Conservation (phyloP, 1,140 invertebrate genomes). For the Carcinoscorpius rotundicauda region DNA sequence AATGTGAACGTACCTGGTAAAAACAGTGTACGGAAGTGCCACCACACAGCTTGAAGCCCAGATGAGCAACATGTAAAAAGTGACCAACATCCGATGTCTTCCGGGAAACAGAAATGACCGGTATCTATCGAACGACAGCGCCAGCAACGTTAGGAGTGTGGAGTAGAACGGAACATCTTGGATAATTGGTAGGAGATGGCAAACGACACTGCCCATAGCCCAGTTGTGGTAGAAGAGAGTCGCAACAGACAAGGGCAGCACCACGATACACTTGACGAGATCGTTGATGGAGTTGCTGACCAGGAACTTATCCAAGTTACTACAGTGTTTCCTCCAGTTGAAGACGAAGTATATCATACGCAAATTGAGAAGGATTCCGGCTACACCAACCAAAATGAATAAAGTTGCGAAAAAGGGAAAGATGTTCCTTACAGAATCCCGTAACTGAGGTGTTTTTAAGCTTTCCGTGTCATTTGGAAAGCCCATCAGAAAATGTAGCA, state of each 20-base stretch:
- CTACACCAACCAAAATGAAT: conserved; percentile 43
- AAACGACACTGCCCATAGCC: conserved; percentile 59
- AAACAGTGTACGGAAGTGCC: conserved; percentile 56
- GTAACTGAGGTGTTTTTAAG: conserved; percentile 30
- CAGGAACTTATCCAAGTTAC: conserved; percentile 51
- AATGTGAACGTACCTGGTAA: conserved; percentile 53
- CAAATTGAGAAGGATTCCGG: conserved; percentile 45
- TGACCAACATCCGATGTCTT: conserved; percentile 47
- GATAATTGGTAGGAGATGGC: conserved; percentile 58
- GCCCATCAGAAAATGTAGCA: conserved; percentile 19
- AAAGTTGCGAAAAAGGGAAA: conserved; percentile 51
- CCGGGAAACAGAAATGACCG: conserved; percentile 48
- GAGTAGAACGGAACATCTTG: conserved; percentile 57
- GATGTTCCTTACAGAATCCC: conserved; percentile 31
- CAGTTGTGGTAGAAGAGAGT: conserved; percentile 57
- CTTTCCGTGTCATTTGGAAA: conserved; percentile 26
- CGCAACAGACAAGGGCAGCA: conserved; percentile 51
- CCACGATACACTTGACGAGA: conserved; percentile 49
- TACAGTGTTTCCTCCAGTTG: conserved; percentile 43
- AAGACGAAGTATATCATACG: conserved; percentile 46
- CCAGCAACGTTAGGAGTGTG: conserved; percentile 52
- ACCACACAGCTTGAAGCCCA: conserved; percentile 56
- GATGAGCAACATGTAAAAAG: conserved; percentile 49
- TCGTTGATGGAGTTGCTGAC: conserved; percentile 53
- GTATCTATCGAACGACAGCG: conserved; percentile 54